phyloP scores from a whole-genome alignment of 2,797 vertebrate species.

The Diceros bicornis region DNA sequence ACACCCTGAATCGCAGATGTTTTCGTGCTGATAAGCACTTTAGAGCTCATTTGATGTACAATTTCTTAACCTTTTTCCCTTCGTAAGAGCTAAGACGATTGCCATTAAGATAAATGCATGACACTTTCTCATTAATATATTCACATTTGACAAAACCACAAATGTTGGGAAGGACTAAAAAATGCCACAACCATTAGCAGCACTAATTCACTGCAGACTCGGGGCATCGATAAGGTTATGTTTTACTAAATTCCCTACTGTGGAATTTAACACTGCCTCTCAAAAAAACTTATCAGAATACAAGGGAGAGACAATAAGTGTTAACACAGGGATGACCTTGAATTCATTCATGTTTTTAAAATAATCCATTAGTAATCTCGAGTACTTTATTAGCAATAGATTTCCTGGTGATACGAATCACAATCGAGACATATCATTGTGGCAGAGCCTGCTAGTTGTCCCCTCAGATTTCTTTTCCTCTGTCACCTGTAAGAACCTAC shows the following conservation, averaged over 20 bases:
- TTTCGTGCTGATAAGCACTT: constrained; percentile 8
- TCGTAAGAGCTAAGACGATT: constrained; percentile 12
- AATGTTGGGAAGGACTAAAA: neutral
- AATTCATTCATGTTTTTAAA: neutral
- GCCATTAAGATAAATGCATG: constrained; percentile 52
- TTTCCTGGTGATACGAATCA: neutral
- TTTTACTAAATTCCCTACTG: neutral
- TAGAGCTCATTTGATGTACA: neutral
- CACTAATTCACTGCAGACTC: neutral
- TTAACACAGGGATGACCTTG: neutral
- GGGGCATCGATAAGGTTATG: neutral
- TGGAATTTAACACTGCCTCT: neutral
- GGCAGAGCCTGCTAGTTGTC: neutral
- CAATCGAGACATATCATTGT: neutral
- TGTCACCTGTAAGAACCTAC: neutral
- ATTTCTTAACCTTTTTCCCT: constrained; percentile 38
- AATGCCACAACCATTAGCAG: neutral
- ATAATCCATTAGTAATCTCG: neutral
- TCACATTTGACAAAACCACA: constrained; percentile 47
- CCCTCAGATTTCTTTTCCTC: neutral
- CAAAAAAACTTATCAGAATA: neutral
- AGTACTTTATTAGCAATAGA: neutral
- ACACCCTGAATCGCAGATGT: neutral
- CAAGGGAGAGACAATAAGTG: neutral
- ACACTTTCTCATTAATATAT: constrained; percentile 44